Percentiles rank a stretch among this genome's conserved stretches.
Conservation (phyloP, 2,113 vertebrate genomes). For the Acinonyx jubatus region DNA sequence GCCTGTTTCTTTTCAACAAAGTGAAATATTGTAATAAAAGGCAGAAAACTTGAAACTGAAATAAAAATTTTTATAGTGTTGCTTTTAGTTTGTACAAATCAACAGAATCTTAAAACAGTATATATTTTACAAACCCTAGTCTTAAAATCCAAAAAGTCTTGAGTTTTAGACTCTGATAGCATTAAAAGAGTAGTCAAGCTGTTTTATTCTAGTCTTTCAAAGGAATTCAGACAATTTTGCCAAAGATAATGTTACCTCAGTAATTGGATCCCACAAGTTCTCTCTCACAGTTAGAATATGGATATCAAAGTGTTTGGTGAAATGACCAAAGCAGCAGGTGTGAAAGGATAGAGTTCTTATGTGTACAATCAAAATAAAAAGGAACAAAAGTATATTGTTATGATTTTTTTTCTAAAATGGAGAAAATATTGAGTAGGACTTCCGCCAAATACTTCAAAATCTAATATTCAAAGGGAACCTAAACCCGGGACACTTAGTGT, state of each 20-base stretch:
- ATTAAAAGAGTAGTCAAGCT: background rate
- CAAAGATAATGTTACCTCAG: background rate
- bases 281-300: background rate
- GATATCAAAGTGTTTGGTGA: background rate
- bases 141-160: background rate
- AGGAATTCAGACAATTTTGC: background rate
- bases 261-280: background rate
- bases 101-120: background rate
- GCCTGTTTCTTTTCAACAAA: background rate
- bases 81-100: background rate
- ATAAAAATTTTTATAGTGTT: background rate
- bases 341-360: background rate
- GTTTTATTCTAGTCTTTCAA: background rate
- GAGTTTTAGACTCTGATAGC: background rate
- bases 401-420: background rate
- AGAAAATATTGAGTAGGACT: background rate
- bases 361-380: background rate
- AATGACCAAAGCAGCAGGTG: background rate
- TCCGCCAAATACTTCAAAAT: background rate
- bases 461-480: background rate
- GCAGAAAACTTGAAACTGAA: background rate
- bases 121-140: background rate
- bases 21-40: background rate
- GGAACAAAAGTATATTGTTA: background rate
- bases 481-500: background rate